phyloP scores from a whole-genome alignment of 2,113 vertebrate genomes.

The Odobenus rosmarus region DNA sequence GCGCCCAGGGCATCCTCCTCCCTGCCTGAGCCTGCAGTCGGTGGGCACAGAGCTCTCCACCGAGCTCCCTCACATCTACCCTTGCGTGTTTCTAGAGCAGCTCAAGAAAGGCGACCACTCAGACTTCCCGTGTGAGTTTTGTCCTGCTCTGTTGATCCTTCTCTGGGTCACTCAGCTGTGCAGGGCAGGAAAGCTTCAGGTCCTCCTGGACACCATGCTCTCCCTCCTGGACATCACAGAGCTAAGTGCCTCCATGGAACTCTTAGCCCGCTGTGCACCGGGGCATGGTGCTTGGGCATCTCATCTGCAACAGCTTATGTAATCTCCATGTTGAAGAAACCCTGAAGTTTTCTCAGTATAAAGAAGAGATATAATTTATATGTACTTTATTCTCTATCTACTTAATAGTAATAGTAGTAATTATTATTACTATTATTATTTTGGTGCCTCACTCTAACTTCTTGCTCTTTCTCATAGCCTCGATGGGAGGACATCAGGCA shows the following conservation, averaged over 20 bases:
- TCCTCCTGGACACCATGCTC: background rate
- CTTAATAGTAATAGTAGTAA: background rate
- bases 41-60: background rate
- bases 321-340: background rate
- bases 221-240: background rate
- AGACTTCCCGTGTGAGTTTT: background rate
- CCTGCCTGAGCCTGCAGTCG: too few species aligned
- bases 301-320: background rate
- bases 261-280: rapidly evolving
- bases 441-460: background rate
- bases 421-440: background rate
- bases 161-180: too few species aligned
- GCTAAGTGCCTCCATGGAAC: background rate
- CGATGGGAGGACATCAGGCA: background rate
- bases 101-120: rapidly evolving
- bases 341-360: background rate
- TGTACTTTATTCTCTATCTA: background rate
- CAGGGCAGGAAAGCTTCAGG: background rate
- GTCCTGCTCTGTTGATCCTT: too few species aligned
- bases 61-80: rapidly evolving
- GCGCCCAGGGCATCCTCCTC: rapidly evolving
- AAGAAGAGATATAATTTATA: background rate
- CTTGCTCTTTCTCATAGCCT: background rate
- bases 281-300: background rate
- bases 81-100: background rate